Evolutionary conservation across 2,113 vertebrate species (phyloP), one percentile per base, ranked within the genome.

Genomic region (Trogon melanurus): DNA sequence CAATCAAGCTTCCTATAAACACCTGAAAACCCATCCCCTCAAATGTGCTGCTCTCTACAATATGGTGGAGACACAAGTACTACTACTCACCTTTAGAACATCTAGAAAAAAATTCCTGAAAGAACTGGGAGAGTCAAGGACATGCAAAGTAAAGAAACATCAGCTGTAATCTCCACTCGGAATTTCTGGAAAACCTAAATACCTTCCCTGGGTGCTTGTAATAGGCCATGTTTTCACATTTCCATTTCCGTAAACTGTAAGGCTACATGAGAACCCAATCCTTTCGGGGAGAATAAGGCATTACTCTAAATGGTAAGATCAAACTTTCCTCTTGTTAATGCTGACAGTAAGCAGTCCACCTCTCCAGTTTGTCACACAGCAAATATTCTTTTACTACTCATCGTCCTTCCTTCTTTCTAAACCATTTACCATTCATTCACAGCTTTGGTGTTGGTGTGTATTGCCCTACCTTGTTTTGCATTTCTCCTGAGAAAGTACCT

Each of bases 291-390:
- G 86, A 75, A 86, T 30, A 66, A 83, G 14, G 5, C 16, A 9
- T 57, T 64, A 74, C 18, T 79, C 32, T 71, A 66, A 45, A 71
- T 10, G 12, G 61, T 15, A 75, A 85, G 66, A 75, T 83, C 29
- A 4, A 2, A 16, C 10, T 89, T 89, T 75, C 13, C 5, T 75
- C 47, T n/a, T 65, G 34, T n/a, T 75, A 84, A 71, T 41, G 15
- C 13, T 0, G 1, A 66, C 0, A 0, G 29, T 19, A 53, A 67
- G 48, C 29, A 87, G 25, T 21, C 9, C 7, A 79, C 4, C 12
- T 79, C 18, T 57, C 13, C 16, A 41, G 47, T 25, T 74, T 60
- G 32, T 41, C 11, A 54, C 27, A 6, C 38, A 81, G 38, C 26
- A 79, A 79, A 71, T 32, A 51, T 23, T 70, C 10, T 45, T 74